Base-by-base conservation (phyloP, 92 coral and sea anemone species). In the Palythoa grandis region DNA sequence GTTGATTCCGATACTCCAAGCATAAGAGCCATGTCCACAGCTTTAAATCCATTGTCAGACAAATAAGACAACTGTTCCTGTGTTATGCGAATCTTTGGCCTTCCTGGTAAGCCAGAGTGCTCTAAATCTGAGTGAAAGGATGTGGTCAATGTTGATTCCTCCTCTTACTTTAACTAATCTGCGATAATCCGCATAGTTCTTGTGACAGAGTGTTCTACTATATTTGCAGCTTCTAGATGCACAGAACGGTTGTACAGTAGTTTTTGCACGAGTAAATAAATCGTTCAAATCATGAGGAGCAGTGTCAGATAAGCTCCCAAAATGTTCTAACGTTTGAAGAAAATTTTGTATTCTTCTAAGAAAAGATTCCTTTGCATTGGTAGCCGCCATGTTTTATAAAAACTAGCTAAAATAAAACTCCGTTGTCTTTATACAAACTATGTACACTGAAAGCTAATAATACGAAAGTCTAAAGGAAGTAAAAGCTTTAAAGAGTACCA, bases 21-120 rank as follows among this genome's bases (percentile, higher is more conserved):
- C 82, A 88, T 58, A 15, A n/a, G n/a, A n/a, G 60, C 86, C 5
- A 85, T 89, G 50, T 85, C 89, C 11, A 72, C 87, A 25, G 76
- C 91, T 52, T 66, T 89, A 40, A 92, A 89, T 52, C 86, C 77
- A 20, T 89, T 83, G 35, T 70, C 86, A 72, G 82, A 19, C 17
- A 91, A 69, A 37, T 89, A 91, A 39, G 86, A 74, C 22, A 89
- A 23, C 72, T 91, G 92, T 54, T 84, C 94, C 77, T 23, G 79
- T 20, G 94, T 40, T 53, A 91, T 71, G 39, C 70, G 40, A 38
- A 91, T 58, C 61, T 91, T 85, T 60, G 92, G 92, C 54, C 92
- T 77, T 79, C 90, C 92, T 19, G 50, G 50, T 43, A 43, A 43
- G 50, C 50, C 7, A 4, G 50, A 3, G 50, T 43, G 50, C 50